phyloP scores from a whole-genome alignment of 2,888 invertebrate genomes.

The Saturnia pavonia region DNA sequence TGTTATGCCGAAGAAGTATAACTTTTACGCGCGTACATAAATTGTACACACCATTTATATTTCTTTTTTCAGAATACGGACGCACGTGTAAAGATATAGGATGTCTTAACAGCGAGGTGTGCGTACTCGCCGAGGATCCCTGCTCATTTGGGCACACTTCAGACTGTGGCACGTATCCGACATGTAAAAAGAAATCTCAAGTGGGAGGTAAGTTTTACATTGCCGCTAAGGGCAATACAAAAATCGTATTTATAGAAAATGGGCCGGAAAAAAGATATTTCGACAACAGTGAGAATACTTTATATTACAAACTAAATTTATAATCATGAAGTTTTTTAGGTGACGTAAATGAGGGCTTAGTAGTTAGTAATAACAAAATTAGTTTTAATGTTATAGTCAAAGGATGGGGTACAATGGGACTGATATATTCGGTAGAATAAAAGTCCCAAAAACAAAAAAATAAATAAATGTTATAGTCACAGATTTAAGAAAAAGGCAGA shows the following conservation, averaged over 20 bases:
- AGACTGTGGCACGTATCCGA: conserved; percentile 86
- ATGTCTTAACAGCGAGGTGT: conserved; percentile 86
- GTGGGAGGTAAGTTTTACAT: conserved; percentile 60
- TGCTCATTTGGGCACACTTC: conserved; percentile 83
- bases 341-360: no score
- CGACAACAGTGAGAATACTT: not conserved
- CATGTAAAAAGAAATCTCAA: conserved; percentile 83
- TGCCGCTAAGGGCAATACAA: not conserved
- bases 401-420: no score
- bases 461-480: no score
- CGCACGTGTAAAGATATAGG: conserved; percentile 90
- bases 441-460: no score
- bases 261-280: not conserved
- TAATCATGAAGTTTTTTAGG: no score
- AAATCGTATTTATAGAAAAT: conserved; percentile 5
- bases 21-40: no score
- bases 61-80: conserved; percentile 89
- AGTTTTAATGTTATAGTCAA: no score
- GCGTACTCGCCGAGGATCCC: conserved; percentile 87
- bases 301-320: not conserved
- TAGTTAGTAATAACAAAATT: no score
- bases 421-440: no score
- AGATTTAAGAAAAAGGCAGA: no score
- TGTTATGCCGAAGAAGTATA: no score
- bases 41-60: not conserved